Evolutionary conservation across 1,140 invertebrate species (phyloP).

Genomic region (Cotesia chilonis): DNA sequence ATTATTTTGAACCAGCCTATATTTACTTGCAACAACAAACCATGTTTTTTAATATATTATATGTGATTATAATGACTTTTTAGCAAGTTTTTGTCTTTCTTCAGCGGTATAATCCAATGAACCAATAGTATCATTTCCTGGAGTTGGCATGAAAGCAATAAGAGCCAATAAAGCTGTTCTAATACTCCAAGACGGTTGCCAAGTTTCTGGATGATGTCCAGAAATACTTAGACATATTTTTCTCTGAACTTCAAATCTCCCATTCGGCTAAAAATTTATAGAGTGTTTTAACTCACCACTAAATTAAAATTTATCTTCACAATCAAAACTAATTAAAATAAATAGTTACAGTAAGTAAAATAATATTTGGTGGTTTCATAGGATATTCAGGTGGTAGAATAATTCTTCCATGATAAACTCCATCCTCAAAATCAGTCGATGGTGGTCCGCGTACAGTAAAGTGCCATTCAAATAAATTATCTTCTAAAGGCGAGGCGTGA

Average conservation of each 20-base stretch:
- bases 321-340: not conserved
- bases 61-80: constrained; percentile 68
- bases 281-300: not conserved
- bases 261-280: constrained; percentile 80
- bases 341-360: constrained; percentile 82
- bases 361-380: constrained; percentile 97
- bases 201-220: constrained; percentile 96
- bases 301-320: constrained; percentile 19
- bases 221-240: constrained; percentile 98
- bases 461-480: constrained; percentile 98
- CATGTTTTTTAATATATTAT: constrained; percentile 37
- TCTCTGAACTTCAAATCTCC: constrained; percentile 92
- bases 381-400: constrained; percentile 92
- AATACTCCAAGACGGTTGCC: constrained; percentile 97
- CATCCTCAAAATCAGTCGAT: constrained; percentile 88
- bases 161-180: constrained; percentile 91
- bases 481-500: constrained; percentile 89
- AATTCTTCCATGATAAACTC: constrained; percentile 92
- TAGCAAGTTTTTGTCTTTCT: constrained; percentile 84
- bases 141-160: constrained; percentile 94
- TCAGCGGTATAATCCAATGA: constrained; percentile 87
- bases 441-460: constrained; percentile 91
- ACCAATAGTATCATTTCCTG: constrained; percentile 87
- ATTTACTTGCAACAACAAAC: too few relatives aligned
- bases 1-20: too few relatives aligned